phyloP scores from a whole-genome alignment of 2,113 vertebrate genomes.

The Platycercus adscitus region DNA sequence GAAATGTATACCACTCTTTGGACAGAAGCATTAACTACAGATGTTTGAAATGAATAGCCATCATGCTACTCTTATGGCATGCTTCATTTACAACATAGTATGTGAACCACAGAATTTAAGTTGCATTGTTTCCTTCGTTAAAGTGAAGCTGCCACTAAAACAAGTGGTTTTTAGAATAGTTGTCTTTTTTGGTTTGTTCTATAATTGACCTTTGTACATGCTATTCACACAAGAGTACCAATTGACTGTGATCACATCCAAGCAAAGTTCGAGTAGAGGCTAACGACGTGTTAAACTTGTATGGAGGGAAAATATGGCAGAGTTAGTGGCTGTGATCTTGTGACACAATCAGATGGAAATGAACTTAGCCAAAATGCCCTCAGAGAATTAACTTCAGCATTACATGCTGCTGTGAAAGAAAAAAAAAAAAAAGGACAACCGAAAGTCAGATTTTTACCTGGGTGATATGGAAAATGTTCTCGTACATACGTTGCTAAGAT shows the following conservation, averaged over 20 bases:
- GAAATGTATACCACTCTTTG: not conserved
- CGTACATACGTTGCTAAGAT: not conserved
- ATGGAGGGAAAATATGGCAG: not conserved
- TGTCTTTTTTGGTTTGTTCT: not conserved
- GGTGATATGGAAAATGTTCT: not conserved
- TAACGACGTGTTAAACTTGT: conserved; percentile 41
- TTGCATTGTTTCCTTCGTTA: not conserved
- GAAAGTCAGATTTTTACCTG: not conserved
- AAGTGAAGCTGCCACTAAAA: not conserved
- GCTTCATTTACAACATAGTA: not conserved
- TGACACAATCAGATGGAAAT: conserved; percentile 9
- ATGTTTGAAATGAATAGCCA: not conserved
- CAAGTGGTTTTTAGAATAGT: not conserved
- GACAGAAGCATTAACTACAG: not conserved
- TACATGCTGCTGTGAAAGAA: not conserved
- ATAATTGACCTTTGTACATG: not conserved
- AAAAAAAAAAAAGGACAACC: not conserved
- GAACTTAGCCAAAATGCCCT: conserved; percentile 16
- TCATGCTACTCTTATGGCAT: not conserved
- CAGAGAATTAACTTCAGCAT: not conserved
- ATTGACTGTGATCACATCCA: not conserved
- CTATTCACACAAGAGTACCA: not conserved
- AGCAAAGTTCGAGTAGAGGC: not conserved
- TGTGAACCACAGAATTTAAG: not conserved
- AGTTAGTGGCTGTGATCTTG: conserved; percentile 8